phyloP scores from a whole-genome alignment of 2,797 vertebrate genomes.

The Arremon aurantiirostris region DNA sequence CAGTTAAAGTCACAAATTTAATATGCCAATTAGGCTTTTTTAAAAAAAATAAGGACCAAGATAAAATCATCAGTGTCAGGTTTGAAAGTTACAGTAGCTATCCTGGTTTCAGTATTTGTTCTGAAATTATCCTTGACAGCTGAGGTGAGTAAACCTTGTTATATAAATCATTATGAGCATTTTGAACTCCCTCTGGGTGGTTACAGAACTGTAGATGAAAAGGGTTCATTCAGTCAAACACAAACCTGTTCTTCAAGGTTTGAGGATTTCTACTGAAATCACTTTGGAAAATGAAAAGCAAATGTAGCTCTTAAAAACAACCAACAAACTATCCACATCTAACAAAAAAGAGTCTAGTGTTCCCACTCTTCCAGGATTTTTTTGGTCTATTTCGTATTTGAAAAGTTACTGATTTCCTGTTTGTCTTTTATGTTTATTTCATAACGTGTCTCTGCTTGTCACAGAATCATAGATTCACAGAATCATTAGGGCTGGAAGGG shows the following conservation, averaged over 20 bases:
- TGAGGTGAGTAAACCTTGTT: not conserved
- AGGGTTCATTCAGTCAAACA: not conserved
- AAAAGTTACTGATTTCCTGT: not conserved
- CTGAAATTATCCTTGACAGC: slow-evolving; percentile 17
- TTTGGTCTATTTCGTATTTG: not conserved
- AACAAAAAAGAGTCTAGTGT: not conserved
- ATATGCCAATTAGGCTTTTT: not conserved
- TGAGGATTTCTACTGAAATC: not conserved
- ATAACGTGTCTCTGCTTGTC: not conserved
- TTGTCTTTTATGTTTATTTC: not conserved
- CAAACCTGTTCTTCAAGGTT: not conserved
- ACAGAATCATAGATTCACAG: not conserved
- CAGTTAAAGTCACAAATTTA: not conserved
- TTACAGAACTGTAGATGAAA: slow-evolving; percentile 6
- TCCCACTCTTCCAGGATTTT: not conserved
- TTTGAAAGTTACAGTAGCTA: not conserved
- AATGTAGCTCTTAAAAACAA: not conserved
- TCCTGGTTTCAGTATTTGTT: not conserved
- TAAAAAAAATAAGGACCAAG: not conserved
- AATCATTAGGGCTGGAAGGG: not conserved
- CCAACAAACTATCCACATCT: not conserved
- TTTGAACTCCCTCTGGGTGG: not conserved
- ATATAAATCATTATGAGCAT: slow-evolving; percentile 12
- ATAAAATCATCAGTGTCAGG: not conserved
- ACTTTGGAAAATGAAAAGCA: not conserved